Conservation (phyloP, 2,113 vertebrate genomes). For the Phalacrocorax pelagicus region DNA sequence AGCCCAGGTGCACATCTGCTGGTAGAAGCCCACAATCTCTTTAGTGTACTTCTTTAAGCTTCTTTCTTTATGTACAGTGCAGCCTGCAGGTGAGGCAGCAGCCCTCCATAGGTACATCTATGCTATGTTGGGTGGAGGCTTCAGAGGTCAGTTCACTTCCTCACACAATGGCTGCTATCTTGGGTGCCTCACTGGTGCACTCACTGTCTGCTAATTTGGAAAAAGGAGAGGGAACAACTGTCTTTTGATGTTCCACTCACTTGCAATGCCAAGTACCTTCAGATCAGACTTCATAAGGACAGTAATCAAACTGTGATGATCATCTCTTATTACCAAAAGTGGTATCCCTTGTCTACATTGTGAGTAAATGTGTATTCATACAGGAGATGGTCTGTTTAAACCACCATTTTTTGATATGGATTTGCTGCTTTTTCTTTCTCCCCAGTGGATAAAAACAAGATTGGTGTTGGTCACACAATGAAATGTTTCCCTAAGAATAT, state of each 20-base stretch:
- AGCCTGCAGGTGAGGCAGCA: neutral
- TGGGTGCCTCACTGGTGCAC: neutral
- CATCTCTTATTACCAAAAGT: neutral
- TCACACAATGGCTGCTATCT: fast-evolving
- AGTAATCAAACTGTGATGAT: neutral
- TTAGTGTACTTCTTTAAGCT: neutral
- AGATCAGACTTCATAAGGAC: neutral
- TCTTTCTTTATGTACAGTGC: neutral
- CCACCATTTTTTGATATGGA: neutral
- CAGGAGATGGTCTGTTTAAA: neutral
- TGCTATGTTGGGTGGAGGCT: neutral
- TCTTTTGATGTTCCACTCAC: neutral
- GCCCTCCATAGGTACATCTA: neutral
- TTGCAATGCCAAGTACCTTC: neutral
- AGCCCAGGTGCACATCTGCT: neutral
- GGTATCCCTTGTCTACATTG: neutral
- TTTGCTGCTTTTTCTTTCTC: neutral
- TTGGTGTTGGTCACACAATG: neutral
- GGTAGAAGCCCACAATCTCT: neutral
- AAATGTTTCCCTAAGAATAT: neutral
- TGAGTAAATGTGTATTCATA: neutral
- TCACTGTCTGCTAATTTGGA: neutral
- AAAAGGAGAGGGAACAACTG: neutral
- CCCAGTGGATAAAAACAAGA: neutral
- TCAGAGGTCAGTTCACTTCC: neutral